These are phyloP conservation scores for Antheraea pernyi DNA, from an alignment of 1,140 invertebrate genomes.

Conservation along the genomic window DNA sequence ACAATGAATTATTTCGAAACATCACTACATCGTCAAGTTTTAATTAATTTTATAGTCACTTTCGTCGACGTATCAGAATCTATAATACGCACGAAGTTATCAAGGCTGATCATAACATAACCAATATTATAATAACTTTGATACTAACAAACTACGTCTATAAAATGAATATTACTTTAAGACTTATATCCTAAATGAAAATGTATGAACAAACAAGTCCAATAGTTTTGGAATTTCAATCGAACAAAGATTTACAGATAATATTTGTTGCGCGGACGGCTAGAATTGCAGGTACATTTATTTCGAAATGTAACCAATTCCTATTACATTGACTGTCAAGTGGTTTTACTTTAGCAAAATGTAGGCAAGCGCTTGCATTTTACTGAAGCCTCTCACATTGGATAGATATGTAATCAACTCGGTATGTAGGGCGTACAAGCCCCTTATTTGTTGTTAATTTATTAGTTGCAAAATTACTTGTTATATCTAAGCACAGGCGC, in stretches of 20 bases:
- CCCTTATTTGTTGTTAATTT: conserved; percentile 4
- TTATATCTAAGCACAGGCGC: not conserved
- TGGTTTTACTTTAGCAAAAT: conserved; percentile 8
- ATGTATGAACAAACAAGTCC: not conserved
- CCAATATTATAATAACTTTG: not conserved
- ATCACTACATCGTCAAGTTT: not conserved
- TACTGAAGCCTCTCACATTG: conserved; percentile 12
- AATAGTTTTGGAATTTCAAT: conserved; percentile 10
- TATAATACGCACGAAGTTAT: not conserved
- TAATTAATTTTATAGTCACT: conserved; percentile 13
- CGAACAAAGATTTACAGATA: conserved; percentile 9
- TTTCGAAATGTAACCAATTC: conserved; percentile 12
- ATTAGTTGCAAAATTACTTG: not conserved
- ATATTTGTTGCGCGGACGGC: conserved; percentile 8
- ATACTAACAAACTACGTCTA: not conserved
- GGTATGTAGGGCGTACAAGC: conserved; percentile 3
- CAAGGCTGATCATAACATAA: not conserved
- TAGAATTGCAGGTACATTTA: conserved; percentile 15
- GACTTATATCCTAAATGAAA: not conserved
- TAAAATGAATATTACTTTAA: not conserved
- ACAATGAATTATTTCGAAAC: not conserved
- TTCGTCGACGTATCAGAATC: not conserved
- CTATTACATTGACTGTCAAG: conserved; percentile 11
- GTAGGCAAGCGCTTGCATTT: not conserved
- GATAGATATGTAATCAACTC: conserved; percentile 8